A percentile compares a stretch with the other conserved stretches of the same genome.
These are phyloP conservation scores for Gymnoscelis rufifasciata DNA, from an alignment of 2,888 invertebrate genomes.

Conservation along the genomic window DNA sequence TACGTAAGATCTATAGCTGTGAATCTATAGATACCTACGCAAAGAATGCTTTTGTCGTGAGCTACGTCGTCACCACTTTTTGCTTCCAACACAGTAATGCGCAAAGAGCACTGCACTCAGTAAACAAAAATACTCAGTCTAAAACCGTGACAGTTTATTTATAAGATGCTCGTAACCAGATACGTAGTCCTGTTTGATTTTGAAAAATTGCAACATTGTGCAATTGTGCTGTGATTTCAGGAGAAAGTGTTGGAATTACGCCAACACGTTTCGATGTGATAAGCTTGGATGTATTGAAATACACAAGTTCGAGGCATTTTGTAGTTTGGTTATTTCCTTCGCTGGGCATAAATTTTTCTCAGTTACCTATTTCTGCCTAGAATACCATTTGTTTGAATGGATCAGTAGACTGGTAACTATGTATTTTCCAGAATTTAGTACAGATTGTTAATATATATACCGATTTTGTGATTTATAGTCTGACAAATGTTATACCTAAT, in stretches of 20 bases:
- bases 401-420: no score
- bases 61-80: constrained; percentile 6
- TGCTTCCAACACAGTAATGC: constrained; percentile 4
- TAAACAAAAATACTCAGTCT: constrained; percentile 20
- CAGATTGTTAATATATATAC: no score
- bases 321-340: no score
- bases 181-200: constrained; percentile 21
- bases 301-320: constrained; percentile 51
- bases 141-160: constrained; percentile 19
- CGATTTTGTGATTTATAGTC: no score
- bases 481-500: no score
- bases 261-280: constrained; percentile 45
- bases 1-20: background rate
- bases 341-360: no score
- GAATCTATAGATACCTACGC: constrained; percentile 1
- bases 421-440: no score
- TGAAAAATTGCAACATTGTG: constrained; percentile 27
- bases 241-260: constrained; percentile 65
- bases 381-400: no score
- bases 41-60: constrained; percentile 9
- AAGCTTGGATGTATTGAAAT: constrained; percentile 47
- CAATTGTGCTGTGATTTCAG: constrained; percentile 52
- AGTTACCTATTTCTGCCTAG: no score
- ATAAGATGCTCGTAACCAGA: constrained; percentile 22
- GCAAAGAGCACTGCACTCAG: constrained; percentile 21